A percentile compares a stretch with the other conserved stretches of the same genome.
Evolutionary conservation across 2,113 vertebrate genomes (phyloP).

Genomic region (Arizona elegans): DNA sequence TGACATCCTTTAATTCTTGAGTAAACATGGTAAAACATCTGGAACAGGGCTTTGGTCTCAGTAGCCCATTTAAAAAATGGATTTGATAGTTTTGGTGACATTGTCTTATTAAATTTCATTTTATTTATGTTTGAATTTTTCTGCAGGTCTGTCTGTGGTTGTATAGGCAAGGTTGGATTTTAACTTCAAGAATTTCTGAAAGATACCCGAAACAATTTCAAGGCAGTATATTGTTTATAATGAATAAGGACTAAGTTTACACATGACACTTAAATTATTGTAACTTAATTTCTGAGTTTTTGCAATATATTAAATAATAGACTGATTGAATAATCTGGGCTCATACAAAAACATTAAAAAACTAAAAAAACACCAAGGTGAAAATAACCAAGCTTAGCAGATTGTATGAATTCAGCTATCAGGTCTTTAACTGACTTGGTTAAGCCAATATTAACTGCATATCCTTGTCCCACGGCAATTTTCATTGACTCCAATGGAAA

Average conservation of each 20-base stretch:
- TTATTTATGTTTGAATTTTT: background rate
- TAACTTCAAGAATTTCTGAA: background rate
- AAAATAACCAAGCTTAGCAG: background rate
- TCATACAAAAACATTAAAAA: background rate
- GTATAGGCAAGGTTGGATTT: background rate
- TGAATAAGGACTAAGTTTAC: background rate
- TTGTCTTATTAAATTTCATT: background rate
- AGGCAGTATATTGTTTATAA: background rate
- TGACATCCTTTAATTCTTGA: background rate
- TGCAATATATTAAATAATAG: background rate
- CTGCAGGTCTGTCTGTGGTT: background rate
- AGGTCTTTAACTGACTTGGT: background rate
- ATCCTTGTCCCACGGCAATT: background rate
- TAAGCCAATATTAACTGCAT: background rate
- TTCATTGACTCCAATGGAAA: background rate
- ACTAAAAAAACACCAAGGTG: background rate
- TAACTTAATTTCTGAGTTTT: background rate
- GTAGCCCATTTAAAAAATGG: background rate
- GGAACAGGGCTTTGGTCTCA: background rate
- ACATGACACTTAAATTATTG: background rate
- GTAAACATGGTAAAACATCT: background rate
- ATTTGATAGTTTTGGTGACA: background rate
- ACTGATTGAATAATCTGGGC: background rate
- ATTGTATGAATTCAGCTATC: background rate
- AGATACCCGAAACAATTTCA: background rate